Evolutionary conservation across 2,888 invertebrate species (phyloP), one percentile per base, ranked within the genome.

Genomic region (Leptopilina syphax): DNA sequence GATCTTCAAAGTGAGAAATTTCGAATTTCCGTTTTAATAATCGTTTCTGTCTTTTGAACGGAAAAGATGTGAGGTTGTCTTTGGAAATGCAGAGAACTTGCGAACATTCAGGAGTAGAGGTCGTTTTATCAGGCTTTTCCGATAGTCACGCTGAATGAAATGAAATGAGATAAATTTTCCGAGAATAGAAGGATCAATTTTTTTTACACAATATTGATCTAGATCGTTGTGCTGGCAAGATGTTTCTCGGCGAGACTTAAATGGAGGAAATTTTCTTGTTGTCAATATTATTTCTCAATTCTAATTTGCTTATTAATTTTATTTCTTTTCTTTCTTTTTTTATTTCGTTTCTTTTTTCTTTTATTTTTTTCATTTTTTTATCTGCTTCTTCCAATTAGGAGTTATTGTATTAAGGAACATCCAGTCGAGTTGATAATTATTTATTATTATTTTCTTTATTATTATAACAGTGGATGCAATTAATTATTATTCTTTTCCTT

Each of bases 201-300:
- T 24, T 73, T 73, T 73, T 7, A 57, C 4, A 54, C 12, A 73
- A 50, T 18, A 18, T 73, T 57, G 73, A 73, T 73, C 57, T 54
- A 57, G 27, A 73, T 57, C 73, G 73, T 57, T 73, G 73, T 73
- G 54, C 54, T 70, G 70, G 54, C 6, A 70, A 70, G 54, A 70
- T 70, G 54, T 70, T 70, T 54, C 68, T 70, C 47, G 50, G 47
- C 68, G 50, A 47, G 50, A 68, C 18, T 18, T 47, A 34, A 44
- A 18, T 24, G 70, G 50, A 27, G 50, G 27, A 70, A 70, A 70
- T 70, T 54, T 63, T 24, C 7, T n/a, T n/a, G 13, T 47, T 50
- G 12, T 50, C 13, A 18, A 18, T 18, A 18, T 18, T 18, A 18
- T 18, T 57, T 57, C 1, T 57, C 34, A 47, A 57, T 73, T 70